Evolutionary conservation across 2,888 invertebrate species (phyloP), one percentile per base, ranked within the genome.

Genomic region (Hartigia nigra): DNA sequence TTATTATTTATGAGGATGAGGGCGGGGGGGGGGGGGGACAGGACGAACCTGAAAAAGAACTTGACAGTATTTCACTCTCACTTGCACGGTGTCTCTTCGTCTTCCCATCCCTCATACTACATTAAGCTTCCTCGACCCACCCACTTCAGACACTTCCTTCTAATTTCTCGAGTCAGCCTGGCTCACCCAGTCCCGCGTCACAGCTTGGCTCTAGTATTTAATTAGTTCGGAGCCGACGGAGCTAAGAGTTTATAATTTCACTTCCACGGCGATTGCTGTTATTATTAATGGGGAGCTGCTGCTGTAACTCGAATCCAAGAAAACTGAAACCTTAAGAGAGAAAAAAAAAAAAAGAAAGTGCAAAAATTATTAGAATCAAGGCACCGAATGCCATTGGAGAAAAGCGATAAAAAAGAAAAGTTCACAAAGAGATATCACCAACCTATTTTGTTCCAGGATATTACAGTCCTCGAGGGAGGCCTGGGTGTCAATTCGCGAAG

Each of bases 161-260:
- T 55, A 55, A 55, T 55, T 23, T 55, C 55, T 55, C 23, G 23
- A 55, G 55, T 9, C 55, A 55, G 55, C 55, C 55, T 9, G 55
- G 55, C 14, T 55, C 23, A 55, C 23, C 55, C 55, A 23, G 55
- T 23, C 55, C 55, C 55, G 14, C 14, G 37, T 69, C 78, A 72
- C 77, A 76, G 75, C 75, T 70, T 78, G 81, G 77, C 83, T 81
- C 82, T 83, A 80, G 76, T 79, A 81, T 87, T 88, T 88, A 88
- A 88, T 88, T 87, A 88, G 81, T 81, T 78, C 77, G 35, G 36
- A 76, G 82, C 79, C 76, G 55, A 75, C 74, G 75, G 23, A 78
- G 75, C 77, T 39, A 82, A 81, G 81, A 77, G 79, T 81, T 84
- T 81, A 81, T 83, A 81, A 77, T 79, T 82, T 79, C 76, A 77